phyloP scores from a whole-genome alignment of 1,140 invertebrate genomes.

The Trachelipus rathkii region DNA sequence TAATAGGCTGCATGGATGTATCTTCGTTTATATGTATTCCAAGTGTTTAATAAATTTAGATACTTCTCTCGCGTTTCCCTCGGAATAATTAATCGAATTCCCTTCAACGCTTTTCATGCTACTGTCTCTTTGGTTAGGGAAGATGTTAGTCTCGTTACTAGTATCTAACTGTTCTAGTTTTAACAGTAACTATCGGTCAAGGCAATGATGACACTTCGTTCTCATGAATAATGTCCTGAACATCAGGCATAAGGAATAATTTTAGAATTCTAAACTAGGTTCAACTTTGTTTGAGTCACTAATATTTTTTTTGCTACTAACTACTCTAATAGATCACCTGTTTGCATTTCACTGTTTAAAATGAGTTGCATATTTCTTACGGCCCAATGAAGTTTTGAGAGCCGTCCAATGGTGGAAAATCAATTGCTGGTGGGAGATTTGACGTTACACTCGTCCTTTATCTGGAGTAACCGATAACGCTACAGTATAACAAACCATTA shows the following conservation, averaged over 20 bases:
- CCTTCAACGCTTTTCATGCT: not conserved
- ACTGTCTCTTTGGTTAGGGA: not conserved
- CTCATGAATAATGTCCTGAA: not conserved
- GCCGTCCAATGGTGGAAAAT: not conserved
- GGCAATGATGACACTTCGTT: not conserved
- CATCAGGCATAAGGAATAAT: conserved; percentile 4
- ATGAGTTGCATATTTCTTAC: not conserved
- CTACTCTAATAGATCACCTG: not conserved
- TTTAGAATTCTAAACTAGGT: not conserved
- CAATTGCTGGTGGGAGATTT: not conserved
- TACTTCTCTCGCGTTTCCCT: not conserved
- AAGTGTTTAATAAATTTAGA: not conserved
- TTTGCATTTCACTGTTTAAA: not conserved
- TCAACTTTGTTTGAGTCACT: not conserved
- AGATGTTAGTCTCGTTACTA: not conserved
- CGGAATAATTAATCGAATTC: not conserved
- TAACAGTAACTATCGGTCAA: not conserved
- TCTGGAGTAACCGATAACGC: not conserved
- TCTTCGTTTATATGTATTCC: not conserved
- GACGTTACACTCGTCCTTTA: not conserved
- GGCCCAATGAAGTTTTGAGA: not conserved
- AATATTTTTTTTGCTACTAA: not conserved
- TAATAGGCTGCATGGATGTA: not conserved
- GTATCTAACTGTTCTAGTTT: not conserved
- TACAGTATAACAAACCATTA: not conserved